A percentile compares a stretch with the other conserved stretches of the same genome.
phyloP scores from a whole-genome alignment of 2,113 vertebrate genomes.

The Gorsachius goisagi region DNA sequence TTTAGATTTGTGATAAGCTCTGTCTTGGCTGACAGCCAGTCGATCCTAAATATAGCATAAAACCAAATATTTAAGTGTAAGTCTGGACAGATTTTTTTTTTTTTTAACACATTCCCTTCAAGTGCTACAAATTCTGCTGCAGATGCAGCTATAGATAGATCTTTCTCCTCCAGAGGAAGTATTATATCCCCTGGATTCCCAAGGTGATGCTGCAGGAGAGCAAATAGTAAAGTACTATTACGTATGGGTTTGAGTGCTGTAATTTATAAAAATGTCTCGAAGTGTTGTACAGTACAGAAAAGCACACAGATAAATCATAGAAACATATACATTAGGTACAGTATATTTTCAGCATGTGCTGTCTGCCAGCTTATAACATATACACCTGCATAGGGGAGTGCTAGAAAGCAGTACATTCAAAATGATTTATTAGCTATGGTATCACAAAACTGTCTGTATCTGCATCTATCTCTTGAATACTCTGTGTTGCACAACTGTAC shows the following conservation, averaged over 20 bases:
- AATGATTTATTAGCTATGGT: background rate
- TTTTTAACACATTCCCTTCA: background rate
- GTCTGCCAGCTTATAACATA: background rate
- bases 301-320: background rate
- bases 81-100: conserved; percentile 1
- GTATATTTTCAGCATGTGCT: background rate
- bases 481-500: background rate
- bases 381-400: background rate
- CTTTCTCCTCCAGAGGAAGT: conserved; percentile 35
- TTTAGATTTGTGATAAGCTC: conserved; percentile 16
- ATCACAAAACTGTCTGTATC: background rate
- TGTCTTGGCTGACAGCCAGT: background rate
- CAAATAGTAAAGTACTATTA: background rate
- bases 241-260: background rate
- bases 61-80: conserved; percentile 44
- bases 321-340: background rate
- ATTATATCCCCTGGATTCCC: conserved; percentile 10
- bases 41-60: conserved; percentile 26
- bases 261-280: conserved; percentile 17
- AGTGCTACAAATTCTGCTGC: background rate
- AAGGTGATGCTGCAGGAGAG: background rate
- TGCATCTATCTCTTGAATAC: background rate
- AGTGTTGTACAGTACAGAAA: background rate
- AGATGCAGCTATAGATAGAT: background rate
- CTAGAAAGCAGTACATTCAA: background rate